A percentile compares a stretch with the other conserved stretches of the same genome.
Conservation (phyloP, 2,797 vertebrate species). For the Enteromius mattozi region DNA sequence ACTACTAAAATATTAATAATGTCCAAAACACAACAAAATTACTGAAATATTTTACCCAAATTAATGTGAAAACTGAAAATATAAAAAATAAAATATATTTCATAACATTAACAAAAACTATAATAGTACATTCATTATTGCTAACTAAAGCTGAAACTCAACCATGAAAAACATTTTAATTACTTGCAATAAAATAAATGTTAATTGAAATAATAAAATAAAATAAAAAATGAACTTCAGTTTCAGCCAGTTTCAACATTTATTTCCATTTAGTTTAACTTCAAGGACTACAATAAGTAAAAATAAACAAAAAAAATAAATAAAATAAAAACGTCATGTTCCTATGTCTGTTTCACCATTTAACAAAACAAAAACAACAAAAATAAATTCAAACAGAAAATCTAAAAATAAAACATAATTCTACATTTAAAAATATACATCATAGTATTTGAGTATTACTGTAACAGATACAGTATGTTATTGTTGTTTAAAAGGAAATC, state of each 20-base stretch:
- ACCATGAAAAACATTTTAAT: neutral
- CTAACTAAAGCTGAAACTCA: neutral
- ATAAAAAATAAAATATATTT: neutral
- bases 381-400: neutral
- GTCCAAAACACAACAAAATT: neutral
- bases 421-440: too few relatives aligned
- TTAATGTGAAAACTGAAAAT: neutral
- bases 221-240: neutral
- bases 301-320: neutral
- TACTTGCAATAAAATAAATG: neutral
- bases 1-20: neutral
- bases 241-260: neutral
- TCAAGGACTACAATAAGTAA: neutral
- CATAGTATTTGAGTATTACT: neutral
- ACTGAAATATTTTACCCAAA: neutral
- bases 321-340: neutral
- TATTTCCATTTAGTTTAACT: neutral
- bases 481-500: neutral
- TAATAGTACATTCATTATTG: neutral
- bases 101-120: neutral
- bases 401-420: too few relatives aligned
- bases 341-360: neutral
- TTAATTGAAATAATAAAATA: neutral
- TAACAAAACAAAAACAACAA: neutral
- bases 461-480: neutral